A percentile compares a stretch with the other conserved stretches of the same genome.
Evolutionary conservation across 92 coral and sea anemone species (phyloP).

Genomic region (Paramuricea clavata): DNA sequence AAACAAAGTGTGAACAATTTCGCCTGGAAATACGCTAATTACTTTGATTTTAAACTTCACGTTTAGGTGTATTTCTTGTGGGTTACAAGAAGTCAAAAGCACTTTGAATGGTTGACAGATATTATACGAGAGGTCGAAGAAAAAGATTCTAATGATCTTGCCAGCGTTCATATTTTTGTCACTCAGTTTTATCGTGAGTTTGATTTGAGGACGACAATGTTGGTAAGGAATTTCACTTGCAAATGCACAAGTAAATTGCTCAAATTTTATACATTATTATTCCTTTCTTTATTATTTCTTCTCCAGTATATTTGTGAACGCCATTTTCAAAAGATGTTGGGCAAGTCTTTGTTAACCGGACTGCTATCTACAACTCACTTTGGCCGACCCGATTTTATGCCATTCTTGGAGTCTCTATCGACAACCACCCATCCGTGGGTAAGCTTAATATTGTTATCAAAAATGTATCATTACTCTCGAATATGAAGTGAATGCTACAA

Average conservation of each 20-base stretch:
- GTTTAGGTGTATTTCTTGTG: slow-evolving; percentile 39
- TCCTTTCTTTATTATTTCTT: background rate
- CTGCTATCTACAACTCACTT: slow-evolving; percentile 44
- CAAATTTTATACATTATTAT: no score
- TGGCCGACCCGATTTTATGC: slow-evolving; percentile 33
- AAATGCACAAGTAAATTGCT: no score
- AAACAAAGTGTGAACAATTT: no score
- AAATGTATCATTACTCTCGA: no score
- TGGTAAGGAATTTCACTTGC: slow-evolving; percentile 34
- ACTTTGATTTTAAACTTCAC: no score
- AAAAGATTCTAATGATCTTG: slow-evolving; percentile 28
- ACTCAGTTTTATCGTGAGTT: slow-evolving; percentile 45
- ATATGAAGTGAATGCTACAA: no score
- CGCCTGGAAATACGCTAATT: no score
- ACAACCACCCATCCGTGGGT: slow-evolving; percentile 46
- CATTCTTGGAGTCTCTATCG: slow-evolving; percentile 31
- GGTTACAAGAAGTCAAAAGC: slow-evolving; percentile 46
- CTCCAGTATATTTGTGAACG: slow-evolving; percentile 48
- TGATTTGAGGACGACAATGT: slow-evolving; percentile 42
- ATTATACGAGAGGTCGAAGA: slow-evolving; percentile 48
- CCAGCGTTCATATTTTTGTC: slow-evolving; percentile 35
- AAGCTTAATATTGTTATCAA: no score
- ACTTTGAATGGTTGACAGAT: slow-evolving; percentile 47
- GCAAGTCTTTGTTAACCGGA: slow-evolving; percentile 43
- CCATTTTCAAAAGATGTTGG: slow-evolving; percentile 49